Evolutionary conservation across 2,797 vertebrate species (phyloP).

Genomic region (Rhinophrynus dorsalis): DNA sequence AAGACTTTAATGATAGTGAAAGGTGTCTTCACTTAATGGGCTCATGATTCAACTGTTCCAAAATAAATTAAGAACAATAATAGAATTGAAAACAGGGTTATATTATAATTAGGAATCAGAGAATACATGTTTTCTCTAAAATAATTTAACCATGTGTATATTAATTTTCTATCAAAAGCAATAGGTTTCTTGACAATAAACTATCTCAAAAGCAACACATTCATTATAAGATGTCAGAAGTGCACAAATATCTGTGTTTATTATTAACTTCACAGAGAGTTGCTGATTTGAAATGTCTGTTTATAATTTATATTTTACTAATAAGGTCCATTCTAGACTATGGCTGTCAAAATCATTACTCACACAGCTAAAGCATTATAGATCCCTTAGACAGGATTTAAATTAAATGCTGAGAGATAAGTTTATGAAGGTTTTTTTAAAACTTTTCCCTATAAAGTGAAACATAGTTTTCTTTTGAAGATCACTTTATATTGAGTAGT

Average conservation of each 20-base stretch:
- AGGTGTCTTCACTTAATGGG: no score
- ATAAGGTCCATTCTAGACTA: slow-evolving; percentile 40
- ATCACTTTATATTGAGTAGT: not conserved
- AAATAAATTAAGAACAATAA: not conserved
- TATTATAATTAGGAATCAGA: slow-evolving; percentile 16
- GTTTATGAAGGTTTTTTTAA: no score
- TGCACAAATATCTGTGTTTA: slow-evolving; percentile 41
- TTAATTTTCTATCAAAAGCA: slow-evolving; percentile 38
- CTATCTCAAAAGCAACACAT: slow-evolving; percentile 32
- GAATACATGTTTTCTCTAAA: not conserved
- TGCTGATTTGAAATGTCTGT: slow-evolving; percentile 42
- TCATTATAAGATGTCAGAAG: slow-evolving; percentile 40
- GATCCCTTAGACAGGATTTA: slow-evolving; percentile 42
- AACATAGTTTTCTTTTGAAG: not conserved
- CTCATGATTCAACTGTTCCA: no score
- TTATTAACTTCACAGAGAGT: slow-evolving; percentile 44
- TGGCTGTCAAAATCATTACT: slow-evolving; percentile 40
- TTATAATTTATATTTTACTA: slow-evolving; percentile 50
- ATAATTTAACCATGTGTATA: slow-evolving; percentile 22
- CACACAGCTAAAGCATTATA: slow-evolving; percentile 34
- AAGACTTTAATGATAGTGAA: no score
- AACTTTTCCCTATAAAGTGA: no score
- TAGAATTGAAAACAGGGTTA: not conserved
- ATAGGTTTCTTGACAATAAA: slow-evolving; percentile 26
- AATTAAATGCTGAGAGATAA: slow-evolving; percentile 33